Conservation (phyloP, 2,113 vertebrate genomes). For the Semicossyphus pulcher region DNA sequence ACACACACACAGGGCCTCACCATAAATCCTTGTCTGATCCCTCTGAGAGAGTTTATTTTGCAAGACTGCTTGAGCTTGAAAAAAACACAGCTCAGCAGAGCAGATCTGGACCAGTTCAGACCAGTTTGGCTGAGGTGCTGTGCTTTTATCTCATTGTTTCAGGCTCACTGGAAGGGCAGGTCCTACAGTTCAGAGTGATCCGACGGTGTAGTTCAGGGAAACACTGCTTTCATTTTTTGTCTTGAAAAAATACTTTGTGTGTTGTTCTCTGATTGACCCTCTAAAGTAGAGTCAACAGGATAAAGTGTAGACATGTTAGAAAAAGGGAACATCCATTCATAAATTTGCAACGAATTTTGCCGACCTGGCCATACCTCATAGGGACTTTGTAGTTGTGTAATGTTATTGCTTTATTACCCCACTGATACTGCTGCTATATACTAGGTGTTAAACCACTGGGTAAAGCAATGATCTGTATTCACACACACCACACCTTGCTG, state of each 20-base stretch:
- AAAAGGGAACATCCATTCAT: background rate
- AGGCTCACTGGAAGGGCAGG: slow-evolving; percentile 5
- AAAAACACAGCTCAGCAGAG: slow-evolving; percentile 12
- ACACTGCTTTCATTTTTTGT: background rate
- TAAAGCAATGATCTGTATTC: background rate
- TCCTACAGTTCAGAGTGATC: background rate
- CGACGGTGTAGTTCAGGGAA: background rate
- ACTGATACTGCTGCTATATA: background rate
- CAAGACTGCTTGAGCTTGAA: slow-evolving; percentile 36
- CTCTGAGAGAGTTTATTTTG: slow-evolving; percentile 70
- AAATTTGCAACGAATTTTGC: background rate
- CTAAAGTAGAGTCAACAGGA: too few species aligned
- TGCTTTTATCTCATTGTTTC: slow-evolving; percentile 73
- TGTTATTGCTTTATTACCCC: background rate
- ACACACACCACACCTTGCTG: background rate
- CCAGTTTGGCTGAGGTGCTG: slow-evolving; percentile 41
- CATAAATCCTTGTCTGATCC: slow-evolving; percentile 69
- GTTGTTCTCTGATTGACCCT: background rate
- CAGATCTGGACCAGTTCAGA: slow-evolving; percentile 62
- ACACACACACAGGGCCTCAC: slow-evolving; percentile 27
- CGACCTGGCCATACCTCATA: background rate
- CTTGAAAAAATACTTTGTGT: background rate
- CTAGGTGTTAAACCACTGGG: too few species aligned
- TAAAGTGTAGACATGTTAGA: background rate
- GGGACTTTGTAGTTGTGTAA: slow-evolving; percentile 42